A percentile compares a stretch with the other conserved stretches of the same genome.
These are phyloP conservation scores for Scomberomorus guttatus DNA, from an alignment of 2,797 vertebrate species.

Conservation along the genomic window DNA sequence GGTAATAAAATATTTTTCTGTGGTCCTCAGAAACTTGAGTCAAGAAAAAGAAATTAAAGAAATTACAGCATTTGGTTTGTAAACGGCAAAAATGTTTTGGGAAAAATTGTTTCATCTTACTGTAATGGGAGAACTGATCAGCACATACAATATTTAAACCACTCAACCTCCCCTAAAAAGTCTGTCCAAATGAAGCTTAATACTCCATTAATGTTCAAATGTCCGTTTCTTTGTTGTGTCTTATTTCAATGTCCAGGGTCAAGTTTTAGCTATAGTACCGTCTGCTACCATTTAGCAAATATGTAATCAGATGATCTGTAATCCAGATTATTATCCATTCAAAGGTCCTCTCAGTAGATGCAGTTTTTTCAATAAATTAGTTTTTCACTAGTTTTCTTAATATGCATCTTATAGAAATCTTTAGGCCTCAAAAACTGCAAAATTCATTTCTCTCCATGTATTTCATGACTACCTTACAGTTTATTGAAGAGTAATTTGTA, in stretches of 20 bases:
- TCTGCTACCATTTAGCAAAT: neutral
- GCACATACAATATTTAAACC: neutral
- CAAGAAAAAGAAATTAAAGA: no score
- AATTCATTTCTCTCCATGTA: neutral
- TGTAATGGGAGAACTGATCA: neutral
- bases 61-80: neutral
- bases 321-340: conserved; percentile 17
- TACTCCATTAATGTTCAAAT: neutral
- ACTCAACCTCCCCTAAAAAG: neutral
- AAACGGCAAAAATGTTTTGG: neutral
- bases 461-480: conserved; percentile 14
- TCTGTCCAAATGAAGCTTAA: neutral
- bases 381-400: conserved; percentile 4
- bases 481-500: neutral
- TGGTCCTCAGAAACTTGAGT: neutral
- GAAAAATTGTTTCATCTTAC: no score
- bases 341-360: conserved; percentile 25
- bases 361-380: neutral
- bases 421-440: neutral
- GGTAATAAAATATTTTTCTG: neutral
- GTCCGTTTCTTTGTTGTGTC: conserved; percentile 20
- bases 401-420: neutral
- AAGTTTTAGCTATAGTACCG: neutral
- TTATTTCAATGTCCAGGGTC: conserved; percentile 1
- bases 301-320: conserved; percentile 8